Percentiles rank a stretch among this genome's conserved stretches.
These are phyloP conservation scores for Catharus bicknelli DNA, from an alignment of 2,113 vertebrate species.

Conservation along the genomic window DNA sequence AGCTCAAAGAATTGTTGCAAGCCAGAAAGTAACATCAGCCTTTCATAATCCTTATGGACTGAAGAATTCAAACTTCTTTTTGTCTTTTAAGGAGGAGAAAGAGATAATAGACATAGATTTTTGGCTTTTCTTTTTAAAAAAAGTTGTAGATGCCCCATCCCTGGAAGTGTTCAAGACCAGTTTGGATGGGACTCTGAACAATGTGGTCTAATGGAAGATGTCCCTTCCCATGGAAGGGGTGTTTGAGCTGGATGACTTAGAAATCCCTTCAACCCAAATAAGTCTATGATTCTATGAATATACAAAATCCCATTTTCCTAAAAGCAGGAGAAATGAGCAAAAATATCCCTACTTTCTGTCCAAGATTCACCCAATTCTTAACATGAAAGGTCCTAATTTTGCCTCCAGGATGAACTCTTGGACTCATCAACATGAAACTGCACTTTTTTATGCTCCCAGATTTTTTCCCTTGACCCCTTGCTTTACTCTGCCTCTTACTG, in stretches of 20 bases:
- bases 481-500: not conserved
- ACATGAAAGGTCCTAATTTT: not conserved
- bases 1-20: not conserved
- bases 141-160: not conserved
- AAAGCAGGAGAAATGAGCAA: not conserved
- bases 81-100: not conserved
- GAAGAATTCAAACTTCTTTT: not conserved
- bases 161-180: not conserved
- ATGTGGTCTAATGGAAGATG: fast-evolving
- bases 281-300: not conserved
- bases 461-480: not conserved
- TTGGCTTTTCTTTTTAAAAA: not conserved
- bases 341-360: not conserved
- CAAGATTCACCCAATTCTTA: not conserved
- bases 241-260: not conserved
- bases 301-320: not conserved
- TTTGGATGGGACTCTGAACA: not conserved
- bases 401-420: not conserved
- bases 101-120: not conserved
- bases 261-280: not conserved
- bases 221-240: not conserved
- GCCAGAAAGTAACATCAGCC: not conserved
- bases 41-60: not conserved
- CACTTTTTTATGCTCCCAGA: not conserved
- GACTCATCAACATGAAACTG: not conserved